Conservation (phyloP, 2,113 vertebrate species). For the Neolamprologus sp. region DNA sequence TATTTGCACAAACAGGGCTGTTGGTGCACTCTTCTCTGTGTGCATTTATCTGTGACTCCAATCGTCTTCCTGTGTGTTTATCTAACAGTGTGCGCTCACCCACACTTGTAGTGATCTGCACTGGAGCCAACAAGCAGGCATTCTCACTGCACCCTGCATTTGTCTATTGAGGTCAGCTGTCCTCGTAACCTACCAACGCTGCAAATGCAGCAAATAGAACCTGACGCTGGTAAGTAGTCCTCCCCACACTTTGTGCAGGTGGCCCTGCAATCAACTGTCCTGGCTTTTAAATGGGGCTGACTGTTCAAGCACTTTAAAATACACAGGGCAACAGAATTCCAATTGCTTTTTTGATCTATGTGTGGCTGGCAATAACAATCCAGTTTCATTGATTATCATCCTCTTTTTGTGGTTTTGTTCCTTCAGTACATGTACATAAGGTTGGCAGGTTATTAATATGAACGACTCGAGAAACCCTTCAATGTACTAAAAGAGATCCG, state of each 20-base stretch:
- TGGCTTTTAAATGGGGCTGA: slow-evolving; percentile 21
- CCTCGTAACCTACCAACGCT: background rate
- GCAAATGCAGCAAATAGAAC: slow-evolving; percentile 36
- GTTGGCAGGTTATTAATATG: background rate
- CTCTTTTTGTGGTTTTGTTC: background rate
- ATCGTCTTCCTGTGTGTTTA: slow-evolving; percentile 5
- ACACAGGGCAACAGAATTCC: slow-evolving; percentile 19
- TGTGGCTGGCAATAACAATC: background rate
- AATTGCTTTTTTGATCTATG: slow-evolving; percentile 19
- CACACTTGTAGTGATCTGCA: slow-evolving; percentile 27
- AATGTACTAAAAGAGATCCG: background rate
- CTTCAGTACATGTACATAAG: background rate
- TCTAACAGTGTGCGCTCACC: slow-evolving; percentile 20
- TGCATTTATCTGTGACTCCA: slow-evolving; percentile 21
- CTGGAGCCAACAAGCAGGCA: slow-evolving; percentile 23
- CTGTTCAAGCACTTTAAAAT: slow-evolving; percentile 24
- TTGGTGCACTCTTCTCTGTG: background rate
- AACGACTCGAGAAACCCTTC: background rate
- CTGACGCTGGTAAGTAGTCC: slow-evolving; percentile 42
- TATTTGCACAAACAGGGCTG: slow-evolving; percentile 34
- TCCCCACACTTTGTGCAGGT: slow-evolving; percentile 21
- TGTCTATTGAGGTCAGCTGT: slow-evolving; percentile 39
- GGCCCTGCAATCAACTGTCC: slow-evolving; percentile 36
- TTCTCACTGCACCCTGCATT: slow-evolving; percentile 6
- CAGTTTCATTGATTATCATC: background rate